Conservation (phyloP, 2,113 vertebrate genomes). For the Tichodroma muraria region DNA sequence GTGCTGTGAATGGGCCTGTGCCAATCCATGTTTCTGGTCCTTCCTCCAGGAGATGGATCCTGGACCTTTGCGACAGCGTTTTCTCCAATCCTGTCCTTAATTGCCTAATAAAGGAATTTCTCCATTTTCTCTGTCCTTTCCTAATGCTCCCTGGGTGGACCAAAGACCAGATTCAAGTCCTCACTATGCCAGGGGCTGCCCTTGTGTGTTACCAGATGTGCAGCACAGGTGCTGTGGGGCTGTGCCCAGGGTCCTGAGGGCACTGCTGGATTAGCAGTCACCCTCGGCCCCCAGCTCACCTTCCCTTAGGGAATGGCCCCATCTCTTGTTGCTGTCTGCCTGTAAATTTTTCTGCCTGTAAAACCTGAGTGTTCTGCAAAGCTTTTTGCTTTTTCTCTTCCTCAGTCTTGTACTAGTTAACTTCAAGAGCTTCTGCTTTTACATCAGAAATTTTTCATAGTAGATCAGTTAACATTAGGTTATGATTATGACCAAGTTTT, state of each 20-base stretch:
- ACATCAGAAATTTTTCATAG: background rate
- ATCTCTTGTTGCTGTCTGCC: background rate
- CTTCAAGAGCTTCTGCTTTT: background rate
- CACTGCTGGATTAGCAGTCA: background rate
- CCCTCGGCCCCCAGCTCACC: background rate
- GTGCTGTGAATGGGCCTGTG: background rate
- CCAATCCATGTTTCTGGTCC: background rate
- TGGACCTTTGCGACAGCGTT: background rate
- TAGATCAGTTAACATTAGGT: background rate
- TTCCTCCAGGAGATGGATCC: background rate
- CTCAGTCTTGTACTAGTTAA: background rate
- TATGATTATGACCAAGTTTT: background rate
- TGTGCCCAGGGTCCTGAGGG: background rate
- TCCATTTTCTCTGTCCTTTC: background rate
- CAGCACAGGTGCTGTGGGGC: background rate
- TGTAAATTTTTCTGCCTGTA: background rate
- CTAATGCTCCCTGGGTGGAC: background rate
- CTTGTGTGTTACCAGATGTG: background rate
- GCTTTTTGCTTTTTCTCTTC: background rate
- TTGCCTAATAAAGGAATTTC: background rate
- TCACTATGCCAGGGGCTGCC: background rate
- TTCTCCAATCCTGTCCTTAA: background rate
- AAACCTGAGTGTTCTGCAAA: background rate
- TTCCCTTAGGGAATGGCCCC: background rate
- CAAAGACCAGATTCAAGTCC: background rate